Base-by-base conservation (phyloP, 2,113 vertebrate genomes). In the Connochaetes taurinus region DNA sequence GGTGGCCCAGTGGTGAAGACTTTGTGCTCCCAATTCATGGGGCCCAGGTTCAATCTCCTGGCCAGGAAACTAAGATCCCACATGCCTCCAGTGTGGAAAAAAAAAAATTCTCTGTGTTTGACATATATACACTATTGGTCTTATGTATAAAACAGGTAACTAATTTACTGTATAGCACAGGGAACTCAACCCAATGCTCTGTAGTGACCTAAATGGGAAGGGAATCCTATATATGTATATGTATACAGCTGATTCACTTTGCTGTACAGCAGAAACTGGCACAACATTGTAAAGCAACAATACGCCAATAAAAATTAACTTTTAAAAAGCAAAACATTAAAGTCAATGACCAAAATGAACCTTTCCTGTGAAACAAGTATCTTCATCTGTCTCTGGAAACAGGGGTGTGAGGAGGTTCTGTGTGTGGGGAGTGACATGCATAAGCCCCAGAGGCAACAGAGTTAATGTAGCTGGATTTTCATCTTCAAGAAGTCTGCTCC, bases 351-450 rank as follows among this genome's bases (percentile, higher is more conserved):
- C 14, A 29, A 43, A 31, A 19, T 21, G 19, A 7, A 19, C 80
- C 45, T 58, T n/a, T 50, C 33, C 33, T 64, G 52, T 5, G n/a
- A 36, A 21, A 50, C 23, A 23, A 43, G 2, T 29, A 23, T 21
- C 2, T 12, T 13, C 52, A 7, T 19, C 31, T 19, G 6, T 43
- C 47, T n/a, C 13, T 1, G 7, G 40, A 1, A 7, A 25, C 19
- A 7, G 14, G 0, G 13, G 14, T 21, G 33, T 3, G 10, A 10
- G 5, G 27, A 31, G 31, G 14, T 17, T 45, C 4, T 19, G 31
- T 21, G 47, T 6, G 33, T 1, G 1, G 21, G 50, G 15, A 40
- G 16, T 2, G 0, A 12, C 14, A 2, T 0, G 4, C 1, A 0
- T 1, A 16, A 17, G 80, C 29, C 50, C 25, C 3, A 0, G 33